phyloP scores from a whole-genome alignment of 2,797 vertebrate genomes.

The Centroberyx gerrardi region DNA sequence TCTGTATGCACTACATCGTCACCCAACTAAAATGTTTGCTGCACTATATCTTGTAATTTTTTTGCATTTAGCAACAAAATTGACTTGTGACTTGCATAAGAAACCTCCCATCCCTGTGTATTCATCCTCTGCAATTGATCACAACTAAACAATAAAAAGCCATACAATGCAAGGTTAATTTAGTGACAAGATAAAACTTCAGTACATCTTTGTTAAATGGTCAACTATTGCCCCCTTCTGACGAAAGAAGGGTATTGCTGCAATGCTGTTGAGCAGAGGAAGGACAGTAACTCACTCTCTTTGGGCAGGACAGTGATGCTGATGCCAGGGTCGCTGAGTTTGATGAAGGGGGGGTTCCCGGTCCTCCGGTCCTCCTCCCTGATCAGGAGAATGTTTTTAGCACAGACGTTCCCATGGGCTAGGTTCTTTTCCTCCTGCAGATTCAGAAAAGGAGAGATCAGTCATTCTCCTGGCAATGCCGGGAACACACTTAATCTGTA shows the following conservation, averaged over 20 bases:
- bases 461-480: background rate
- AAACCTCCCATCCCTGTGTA: too few relatives aligned
- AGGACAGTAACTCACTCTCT: slow-evolving; percentile 89
- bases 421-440: slow-evolving; percentile 94
- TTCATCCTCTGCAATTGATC: too few relatives aligned
- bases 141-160: background rate
- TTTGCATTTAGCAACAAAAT: too few relatives aligned
- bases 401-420: slow-evolving; percentile 95
- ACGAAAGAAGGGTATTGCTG: background rate
- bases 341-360: slow-evolving; percentile 96
- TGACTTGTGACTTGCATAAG: too few relatives aligned
- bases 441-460: background rate
- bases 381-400: slow-evolving; percentile 95
- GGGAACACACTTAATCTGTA: background rate
- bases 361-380: slow-evolving; percentile 94
- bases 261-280: background rate
- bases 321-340: slow-evolving; percentile 96
- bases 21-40: too few relatives aligned
- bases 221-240: slow-evolving; percentile 38
- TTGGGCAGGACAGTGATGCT: slow-evolving; percentile 93
- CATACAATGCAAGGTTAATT: background rate
- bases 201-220: background rate
- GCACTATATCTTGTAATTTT: too few relatives aligned
- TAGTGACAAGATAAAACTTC: background rate
- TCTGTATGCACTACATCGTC: background rate